Evolutionary conservation across 2,113 vertebrate genomes (phyloP).

Genomic region (Reinhardtius hippoglossoides): DNA sequence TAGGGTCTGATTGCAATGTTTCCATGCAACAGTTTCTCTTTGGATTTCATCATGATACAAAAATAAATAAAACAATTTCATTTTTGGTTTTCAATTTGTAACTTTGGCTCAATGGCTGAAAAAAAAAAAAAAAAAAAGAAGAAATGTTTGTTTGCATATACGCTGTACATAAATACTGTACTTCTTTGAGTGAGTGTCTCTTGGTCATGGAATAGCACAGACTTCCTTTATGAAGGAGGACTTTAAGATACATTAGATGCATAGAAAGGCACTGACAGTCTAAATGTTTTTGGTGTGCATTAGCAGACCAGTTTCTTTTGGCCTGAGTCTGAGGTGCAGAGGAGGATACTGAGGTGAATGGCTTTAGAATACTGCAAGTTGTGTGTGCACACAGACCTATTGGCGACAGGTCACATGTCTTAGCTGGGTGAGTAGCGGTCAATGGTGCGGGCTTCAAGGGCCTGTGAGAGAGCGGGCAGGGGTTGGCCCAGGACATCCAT

Average conservation of each 20-base stretch:
- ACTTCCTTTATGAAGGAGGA: conserved; percentile 67
- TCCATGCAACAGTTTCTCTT: conserved; percentile 75
- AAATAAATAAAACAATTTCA: conserved; percentile 80
- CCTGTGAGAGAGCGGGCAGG: conserved; percentile 82
- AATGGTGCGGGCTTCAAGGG: conserved; percentile 89
- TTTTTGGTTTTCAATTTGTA: conserved; percentile 79
- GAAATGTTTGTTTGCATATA: conserved; percentile 65
- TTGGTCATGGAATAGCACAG: conserved; percentile 77
- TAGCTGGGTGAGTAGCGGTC: conserved; percentile 95
- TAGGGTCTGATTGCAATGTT: conserved; percentile 76
- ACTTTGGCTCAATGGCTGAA: conserved; percentile 81
- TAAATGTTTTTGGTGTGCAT: conserved; percentile 70
- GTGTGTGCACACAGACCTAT: conserved; percentile 69
- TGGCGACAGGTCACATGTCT: conserved; percentile 48
- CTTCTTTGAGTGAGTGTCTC: conserved; percentile 70
- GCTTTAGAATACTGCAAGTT: conserved; percentile 80
- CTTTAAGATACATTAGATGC: conserved; percentile 75
- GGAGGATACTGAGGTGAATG: conserved; percentile 80
- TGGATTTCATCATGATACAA: conserved; percentile 75
- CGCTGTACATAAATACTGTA: conserved; percentile 81
- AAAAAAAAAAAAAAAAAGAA: conserved; percentile 18
- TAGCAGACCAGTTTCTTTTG: conserved; percentile 64
- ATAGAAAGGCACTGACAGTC: conserved; percentile 82
- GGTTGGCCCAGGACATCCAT: conserved; percentile 89
- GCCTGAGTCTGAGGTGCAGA: conserved; percentile 80